These are phyloP conservation scores for Arion vulgaris DNA, from an alignment of 1,140 invertebrate genomes.

Conservation along the genomic window DNA sequence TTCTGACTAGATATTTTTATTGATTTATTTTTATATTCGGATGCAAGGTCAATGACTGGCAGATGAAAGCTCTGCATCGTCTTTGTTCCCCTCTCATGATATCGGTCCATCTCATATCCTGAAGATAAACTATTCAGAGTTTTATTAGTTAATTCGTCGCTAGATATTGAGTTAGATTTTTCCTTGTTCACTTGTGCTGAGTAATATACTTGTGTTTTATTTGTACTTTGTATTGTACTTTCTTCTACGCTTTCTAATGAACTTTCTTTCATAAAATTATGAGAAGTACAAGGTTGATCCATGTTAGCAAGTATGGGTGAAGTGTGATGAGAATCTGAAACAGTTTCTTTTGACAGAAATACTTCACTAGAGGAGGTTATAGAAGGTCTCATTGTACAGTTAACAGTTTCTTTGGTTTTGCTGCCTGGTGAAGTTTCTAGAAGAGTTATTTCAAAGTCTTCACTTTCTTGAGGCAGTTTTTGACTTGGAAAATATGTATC, in stretches of 20 bases:
- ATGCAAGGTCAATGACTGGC: background rate
- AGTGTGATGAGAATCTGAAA: background rate
- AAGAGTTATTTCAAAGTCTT: background rate
- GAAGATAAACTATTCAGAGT: too few relatives aligned
- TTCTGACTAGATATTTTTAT: background rate
- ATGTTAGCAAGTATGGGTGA: background rate
- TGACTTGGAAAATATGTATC: background rate
- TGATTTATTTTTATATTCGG: background rate
- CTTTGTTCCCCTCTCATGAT: background rate
- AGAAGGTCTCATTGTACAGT: background rate
- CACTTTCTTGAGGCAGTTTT: background rate
- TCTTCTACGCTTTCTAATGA: background rate
- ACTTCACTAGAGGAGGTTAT: background rate
- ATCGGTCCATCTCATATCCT: background rate
- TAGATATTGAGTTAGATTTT: too few relatives aligned
- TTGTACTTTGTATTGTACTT: background rate
- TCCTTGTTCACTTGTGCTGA: too few relatives aligned
- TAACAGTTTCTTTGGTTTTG: background rate
- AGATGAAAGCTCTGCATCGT: background rate
- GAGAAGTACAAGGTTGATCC: background rate
- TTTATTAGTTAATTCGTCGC: too few relatives aligned
- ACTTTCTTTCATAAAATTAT: background rate
- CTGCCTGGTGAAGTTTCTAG: background rate
- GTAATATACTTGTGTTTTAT: too few relatives aligned
- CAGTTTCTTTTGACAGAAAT: background rate